phyloP scores from a whole-genome alignment of 1,140 invertebrate species.

The Plectrocnemia conspersa region DNA sequence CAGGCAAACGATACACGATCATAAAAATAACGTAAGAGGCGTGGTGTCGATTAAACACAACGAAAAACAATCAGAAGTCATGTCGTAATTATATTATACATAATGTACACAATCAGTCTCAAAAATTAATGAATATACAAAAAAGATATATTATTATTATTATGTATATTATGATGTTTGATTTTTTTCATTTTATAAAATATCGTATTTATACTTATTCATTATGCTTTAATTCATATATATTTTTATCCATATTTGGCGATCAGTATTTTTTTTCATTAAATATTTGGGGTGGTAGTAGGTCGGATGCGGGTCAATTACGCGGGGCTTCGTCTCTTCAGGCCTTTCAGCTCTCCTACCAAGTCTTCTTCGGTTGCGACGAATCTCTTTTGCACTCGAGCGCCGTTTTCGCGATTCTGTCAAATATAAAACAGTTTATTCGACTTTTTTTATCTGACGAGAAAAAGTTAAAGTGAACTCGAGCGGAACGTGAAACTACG shows the following conservation, averaged over 20 bases:
- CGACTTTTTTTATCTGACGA: too few relatives aligned
- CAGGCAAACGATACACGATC: not conserved
- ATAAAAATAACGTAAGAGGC: not conserved
- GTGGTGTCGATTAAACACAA: not conserved
- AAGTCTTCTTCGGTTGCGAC: slow-evolving; percentile 54
- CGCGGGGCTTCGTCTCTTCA: slow-evolving; percentile 53
- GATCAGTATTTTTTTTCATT: slow-evolving; percentile 8
- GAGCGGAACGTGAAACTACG: not conserved
- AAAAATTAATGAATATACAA: slow-evolving; percentile 36
- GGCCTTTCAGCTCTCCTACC: slow-evolving; percentile 53
- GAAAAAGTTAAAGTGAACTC: too few relatives aligned
- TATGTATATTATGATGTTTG: slow-evolving; percentile 15
- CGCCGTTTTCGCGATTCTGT: slow-evolving; percentile 38
- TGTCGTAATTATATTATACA: slow-evolving; percentile 30
- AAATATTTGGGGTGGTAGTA: slow-evolving; percentile 45
- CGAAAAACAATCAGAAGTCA: not conserved
- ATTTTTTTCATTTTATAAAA: slow-evolving; percentile 4
- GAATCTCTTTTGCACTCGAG: slow-evolving; percentile 54
- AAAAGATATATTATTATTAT: slow-evolving; percentile 31
- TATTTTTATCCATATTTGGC: slow-evolving; percentile 23
- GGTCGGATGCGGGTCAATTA: slow-evolving; percentile 42
- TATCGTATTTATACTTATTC: not conserved
- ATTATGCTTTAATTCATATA: too few relatives aligned
- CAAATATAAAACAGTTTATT: too few relatives aligned
- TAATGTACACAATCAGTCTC: slow-evolving; percentile 37